Base-by-base conservation (phyloP, 2,888 invertebrate species). In the Apamea epomidion region DNA sequence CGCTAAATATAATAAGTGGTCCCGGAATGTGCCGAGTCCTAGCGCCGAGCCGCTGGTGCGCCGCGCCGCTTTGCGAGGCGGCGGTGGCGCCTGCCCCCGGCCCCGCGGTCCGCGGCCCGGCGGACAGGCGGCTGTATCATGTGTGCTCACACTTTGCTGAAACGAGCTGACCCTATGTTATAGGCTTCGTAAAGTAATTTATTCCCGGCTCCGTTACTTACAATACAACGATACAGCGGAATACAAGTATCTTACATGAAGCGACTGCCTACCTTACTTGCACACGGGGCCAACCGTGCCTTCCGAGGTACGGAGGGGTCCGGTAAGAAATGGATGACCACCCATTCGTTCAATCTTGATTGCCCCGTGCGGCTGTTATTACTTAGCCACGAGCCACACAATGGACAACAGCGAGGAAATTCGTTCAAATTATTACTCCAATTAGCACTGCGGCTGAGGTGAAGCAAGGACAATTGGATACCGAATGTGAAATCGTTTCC, bases 1-100 rank as follows among this genome's bases (percentile, higher is more conserved):
- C 29, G 70, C 70, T 70, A 70, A 48, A 73, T 62, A 73, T 73
- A 73, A 73, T 62, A 42, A 60, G 29, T 60, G 60, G 18, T 12
- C 14, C 21, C 42, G 42, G 60, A 45, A 60, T 14, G 60, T 48
- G 69, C 21, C 1, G 29, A 70, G 21, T 29, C 14, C 45, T 48
- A 48, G 69, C n/a, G 68, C 42, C 25, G 68, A 37, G n/a, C 7
- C 58, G 58, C 37, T 29, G 6, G 37, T 7, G 29, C 29, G 48
- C 21, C 48, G 29, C 48, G 48, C 3, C 21, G 48, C 29, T 32
- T 32, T 25, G 32, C 4, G 2, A 12, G 7, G n/a, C n/a, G 5
- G 18, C 37, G 25, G 18, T n/a, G 25, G 14, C n/a, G 45, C 10
- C n/a, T 6, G 21, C 45, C 29, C 14, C 21, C 18, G 51, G 48